Percentiles rank a stretch among this genome's conserved stretches.
phyloP scores from a whole-genome alignment of 2,113 vertebrate species.

The Otis tarda region DNA sequence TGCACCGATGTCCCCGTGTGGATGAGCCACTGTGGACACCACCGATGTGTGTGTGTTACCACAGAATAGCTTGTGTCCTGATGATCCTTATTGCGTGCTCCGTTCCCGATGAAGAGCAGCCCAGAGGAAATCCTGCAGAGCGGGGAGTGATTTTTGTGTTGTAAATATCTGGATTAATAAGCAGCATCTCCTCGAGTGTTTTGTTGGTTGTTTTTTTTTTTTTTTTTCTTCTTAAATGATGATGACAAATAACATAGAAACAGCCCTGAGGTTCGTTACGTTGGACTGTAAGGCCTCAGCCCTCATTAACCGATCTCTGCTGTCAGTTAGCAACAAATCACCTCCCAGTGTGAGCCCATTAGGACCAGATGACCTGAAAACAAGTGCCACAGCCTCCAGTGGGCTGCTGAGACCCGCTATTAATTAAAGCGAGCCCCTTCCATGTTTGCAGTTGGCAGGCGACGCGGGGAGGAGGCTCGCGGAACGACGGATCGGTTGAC shows the following conservation, averaged over 20 bases:
- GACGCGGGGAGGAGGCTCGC: background rate
- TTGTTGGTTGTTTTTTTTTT: background rate
- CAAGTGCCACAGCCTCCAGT: slow-evolving; percentile 73
- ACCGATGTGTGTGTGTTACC: background rate
- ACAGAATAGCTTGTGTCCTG: background rate
- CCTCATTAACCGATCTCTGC: slow-evolving; percentile 75
- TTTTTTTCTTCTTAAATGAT: background rate
- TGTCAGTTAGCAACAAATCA: slow-evolving; percentile 85
- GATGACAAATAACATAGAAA: background rate
- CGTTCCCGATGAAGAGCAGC: background rate
- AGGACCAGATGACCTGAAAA: slow-evolving; percentile 83
- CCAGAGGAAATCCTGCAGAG: background rate
- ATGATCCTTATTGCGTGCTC: rapidly evolving
- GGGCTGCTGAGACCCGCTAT: slow-evolving; percentile 72
- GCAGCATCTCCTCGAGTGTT: background rate
- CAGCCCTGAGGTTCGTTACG: slow-evolving; percentile 7
- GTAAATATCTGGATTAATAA: background rate
- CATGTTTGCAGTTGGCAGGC: background rate
- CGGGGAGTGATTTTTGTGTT: background rate
- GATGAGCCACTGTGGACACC: rapidly evolving
- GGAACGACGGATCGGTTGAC: background rate
- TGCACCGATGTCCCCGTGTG: rapidly evolving
- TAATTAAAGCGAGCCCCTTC: slow-evolving; percentile 75
- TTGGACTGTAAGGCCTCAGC: slow-evolving; percentile 41
- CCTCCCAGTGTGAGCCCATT: slow-evolving; percentile 83